Evolutionary conservation across 1,140 invertebrate genomes (phyloP).

Genomic region (Zaprionus inermis): DNA sequence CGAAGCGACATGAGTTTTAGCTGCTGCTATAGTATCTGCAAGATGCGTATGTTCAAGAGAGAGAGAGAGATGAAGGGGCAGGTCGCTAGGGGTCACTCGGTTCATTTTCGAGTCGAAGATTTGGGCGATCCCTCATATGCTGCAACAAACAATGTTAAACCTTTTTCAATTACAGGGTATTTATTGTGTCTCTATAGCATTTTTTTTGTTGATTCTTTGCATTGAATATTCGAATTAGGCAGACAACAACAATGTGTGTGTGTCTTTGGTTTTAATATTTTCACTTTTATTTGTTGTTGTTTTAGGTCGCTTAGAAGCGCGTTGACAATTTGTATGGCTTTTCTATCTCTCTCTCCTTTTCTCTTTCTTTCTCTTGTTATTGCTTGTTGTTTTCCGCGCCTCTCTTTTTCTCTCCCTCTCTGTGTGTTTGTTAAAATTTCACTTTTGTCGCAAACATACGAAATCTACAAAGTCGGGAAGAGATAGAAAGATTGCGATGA

Average conservation of each 20-base stretch:
- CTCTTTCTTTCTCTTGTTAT: not conserved
- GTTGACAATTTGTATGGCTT: slow-evolving; percentile 51
- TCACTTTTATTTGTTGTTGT: slow-evolving; percentile 55
- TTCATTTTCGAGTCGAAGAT: slow-evolving; percentile 43
- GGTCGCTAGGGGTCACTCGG: not conserved
- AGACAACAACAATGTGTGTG: slow-evolving; percentile 29
- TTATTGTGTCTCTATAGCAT: slow-evolving; percentile 1
- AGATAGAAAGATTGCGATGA: not conserved
- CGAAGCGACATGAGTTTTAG: slow-evolving; percentile 2
- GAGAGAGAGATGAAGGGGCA: not conserved
- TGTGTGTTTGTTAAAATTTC: slow-evolving; percentile 43
- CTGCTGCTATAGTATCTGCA: slow-evolving; percentile 22
- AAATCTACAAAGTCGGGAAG: not conserved
- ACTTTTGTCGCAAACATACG: slow-evolving; percentile 35
- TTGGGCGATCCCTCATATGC: slow-evolving; percentile 12
- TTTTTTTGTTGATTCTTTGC: slow-evolving; percentile 20
- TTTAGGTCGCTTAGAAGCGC: slow-evolving; percentile 49
- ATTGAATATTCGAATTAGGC: slow-evolving; percentile 56
- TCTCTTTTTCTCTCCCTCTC: slow-evolving; percentile 24
- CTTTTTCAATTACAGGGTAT: not conserved
- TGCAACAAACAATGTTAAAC: no score
- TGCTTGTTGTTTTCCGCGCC: slow-evolving; percentile 29
- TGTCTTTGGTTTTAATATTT: slow-evolving; percentile 39
- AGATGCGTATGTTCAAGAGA: slow-evolving; percentile 30
- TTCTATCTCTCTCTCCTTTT: slow-evolving; percentile 14